A percentile compares a stretch with the other conserved stretches of the same genome.
Evolutionary conservation across 2,797 vertebrate genomes (phyloP).

Genomic region (Macropodus opercularis): DNA sequence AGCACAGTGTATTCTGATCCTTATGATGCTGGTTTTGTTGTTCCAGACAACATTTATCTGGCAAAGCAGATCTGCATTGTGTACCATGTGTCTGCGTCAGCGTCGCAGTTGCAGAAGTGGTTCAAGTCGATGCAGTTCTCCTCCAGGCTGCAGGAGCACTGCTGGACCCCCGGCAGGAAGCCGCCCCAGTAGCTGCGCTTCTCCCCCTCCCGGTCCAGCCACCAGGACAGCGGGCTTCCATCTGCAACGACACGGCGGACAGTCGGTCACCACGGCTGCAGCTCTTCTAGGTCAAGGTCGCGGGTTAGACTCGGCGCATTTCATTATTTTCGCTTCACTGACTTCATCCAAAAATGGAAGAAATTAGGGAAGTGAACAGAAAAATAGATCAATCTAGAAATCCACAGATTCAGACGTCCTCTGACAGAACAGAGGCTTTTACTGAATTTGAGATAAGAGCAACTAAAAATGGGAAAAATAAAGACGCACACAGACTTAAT

Average conservation of each 20-base stretch:
- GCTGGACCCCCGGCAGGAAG: constrained; percentile 90
- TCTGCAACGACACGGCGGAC: constrained; percentile 77
- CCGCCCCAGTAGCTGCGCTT: constrained; percentile 95
- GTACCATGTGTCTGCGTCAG: constrained; percentile 91
- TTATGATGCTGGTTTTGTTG: no score
- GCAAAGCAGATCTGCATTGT: not conserved
- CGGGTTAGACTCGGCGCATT: constrained; percentile 8
- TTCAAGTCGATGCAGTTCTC: constrained; percentile 94
- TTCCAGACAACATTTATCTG: not conserved
- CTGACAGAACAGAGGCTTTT: constrained; percentile 17
- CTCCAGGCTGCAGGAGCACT: constrained; percentile 94
- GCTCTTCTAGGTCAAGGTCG: constrained; percentile 36
- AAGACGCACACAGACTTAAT: not conserved
- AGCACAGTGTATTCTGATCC: no score
- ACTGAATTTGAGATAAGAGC: not conserved
- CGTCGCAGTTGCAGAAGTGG: constrained; percentile 97
- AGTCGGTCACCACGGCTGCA: constrained; percentile 10
- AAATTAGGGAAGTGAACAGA: not conserved
- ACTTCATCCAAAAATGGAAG: constrained; percentile 3
- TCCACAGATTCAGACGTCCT: constrained; percentile 2
- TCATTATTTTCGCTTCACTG: constrained; percentile 2
- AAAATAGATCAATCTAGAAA: not conserved
- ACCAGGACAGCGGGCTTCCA: constrained; percentile 93
- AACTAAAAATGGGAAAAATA: not conserved
- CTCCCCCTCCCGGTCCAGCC: constrained; percentile 90